Evolutionary conservation across 2,888 invertebrate genomes (phyloP), one percentile per base, ranked within the genome.

Genomic region (Oxystoma pomonae): DNA sequence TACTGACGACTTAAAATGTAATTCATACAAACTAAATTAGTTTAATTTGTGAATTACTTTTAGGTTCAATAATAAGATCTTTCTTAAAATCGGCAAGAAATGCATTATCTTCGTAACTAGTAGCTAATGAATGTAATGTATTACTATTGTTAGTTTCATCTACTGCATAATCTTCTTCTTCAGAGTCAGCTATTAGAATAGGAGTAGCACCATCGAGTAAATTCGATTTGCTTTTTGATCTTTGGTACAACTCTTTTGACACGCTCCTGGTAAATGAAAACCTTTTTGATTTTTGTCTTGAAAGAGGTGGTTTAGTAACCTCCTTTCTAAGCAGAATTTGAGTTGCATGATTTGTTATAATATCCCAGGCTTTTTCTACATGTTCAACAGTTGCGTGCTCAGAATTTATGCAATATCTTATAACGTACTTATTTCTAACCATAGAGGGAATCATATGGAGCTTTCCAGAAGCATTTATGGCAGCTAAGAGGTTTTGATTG

Each of bases 401-500:
- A 18, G 90, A 85, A 55, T 90, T 89, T 0, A 95, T 89, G 75
- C 92, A 92, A 81, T 95, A 94, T 61, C 92, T 68, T 17, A 80
- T 85, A 49, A 90, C 86, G 76, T 90, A 93, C 76, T 88, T 86
- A 58, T 88, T 88, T 77, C 86, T 88, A 1, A 92, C 85, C 71
- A 89, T 85, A 0, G 92, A 89, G 0, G 92, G 92, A 55, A 92
- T 92, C 92, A 95, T 92, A 79, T 94, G 93, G 60, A 94, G 83
- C 73, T 89, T 87, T 0, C 93, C 92, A 0, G 91, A 90, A 17
- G 90, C 90, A 76, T 95, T 95, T 68, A 95, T 88, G 60, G 86
- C 85, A 0, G 91, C 90, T 61, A 94, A 76, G 3, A 95, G 81
- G 64, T 87, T 87, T 75, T 91, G 89, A 73, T 94, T 94, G 7